phyloP scores from a whole-genome alignment of 2,888 invertebrate species.

The Microchrysa polita region DNA sequence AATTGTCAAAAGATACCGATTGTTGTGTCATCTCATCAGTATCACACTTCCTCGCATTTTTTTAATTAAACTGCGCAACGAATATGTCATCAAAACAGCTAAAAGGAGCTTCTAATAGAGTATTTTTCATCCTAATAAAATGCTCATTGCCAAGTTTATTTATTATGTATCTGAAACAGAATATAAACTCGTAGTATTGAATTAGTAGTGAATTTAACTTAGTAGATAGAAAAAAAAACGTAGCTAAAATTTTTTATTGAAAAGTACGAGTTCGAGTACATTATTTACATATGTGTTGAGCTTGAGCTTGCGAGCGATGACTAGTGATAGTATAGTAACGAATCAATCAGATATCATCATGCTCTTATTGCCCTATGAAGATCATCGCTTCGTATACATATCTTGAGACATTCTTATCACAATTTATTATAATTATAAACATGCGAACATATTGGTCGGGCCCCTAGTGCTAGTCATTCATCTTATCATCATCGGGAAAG shows the following conservation, averaged over 20 bases:
- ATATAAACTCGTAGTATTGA: background rate
- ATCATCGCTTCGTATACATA: too few species aligned
- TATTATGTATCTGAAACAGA: background rate
- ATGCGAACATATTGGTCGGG: background rate
- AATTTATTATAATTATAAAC: too few species aligned
- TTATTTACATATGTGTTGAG: too few species aligned
- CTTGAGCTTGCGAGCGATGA: too few species aligned
- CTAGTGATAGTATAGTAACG: too few species aligned
- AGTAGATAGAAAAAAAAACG: too few species aligned
- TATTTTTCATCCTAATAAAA: background rate
- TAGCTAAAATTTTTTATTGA: too few species aligned
- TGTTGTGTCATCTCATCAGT: background rate
- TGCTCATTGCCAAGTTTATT: slow-evolving; percentile 11
- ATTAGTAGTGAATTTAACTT: too few species aligned
- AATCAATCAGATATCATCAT: too few species aligned
- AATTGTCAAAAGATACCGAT: background rate
- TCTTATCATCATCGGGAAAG: background rate
- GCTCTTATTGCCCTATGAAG: too few species aligned
- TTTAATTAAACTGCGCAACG: background rate
- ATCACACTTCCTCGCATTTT: background rate
- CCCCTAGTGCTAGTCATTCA: background rate
- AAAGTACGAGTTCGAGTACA: too few species aligned
- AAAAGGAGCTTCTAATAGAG: too few species aligned
- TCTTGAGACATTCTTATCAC: background rate
- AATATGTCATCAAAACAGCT: background rate